Conservation (phyloP, 2,888 invertebrate genomes). For the Agrochola litura region DNA sequence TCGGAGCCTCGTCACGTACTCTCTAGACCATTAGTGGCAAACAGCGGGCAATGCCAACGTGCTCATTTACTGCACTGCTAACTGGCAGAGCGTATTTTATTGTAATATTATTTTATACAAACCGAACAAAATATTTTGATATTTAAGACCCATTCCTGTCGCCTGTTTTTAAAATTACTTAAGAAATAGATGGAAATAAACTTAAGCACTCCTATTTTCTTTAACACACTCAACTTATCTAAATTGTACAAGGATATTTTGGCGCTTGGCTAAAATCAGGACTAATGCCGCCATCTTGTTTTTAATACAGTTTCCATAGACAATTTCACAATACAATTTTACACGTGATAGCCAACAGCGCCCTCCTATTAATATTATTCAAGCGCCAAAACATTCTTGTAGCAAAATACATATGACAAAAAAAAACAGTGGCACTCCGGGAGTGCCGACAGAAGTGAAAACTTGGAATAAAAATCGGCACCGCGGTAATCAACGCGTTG, state of each 20-base stretch:
- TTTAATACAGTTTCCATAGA: not conserved
- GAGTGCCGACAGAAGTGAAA: too few relatives aligned
- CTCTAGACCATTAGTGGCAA: constrained; percentile 73
- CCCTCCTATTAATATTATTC: too few relatives aligned
- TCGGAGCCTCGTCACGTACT: constrained; percentile 69
- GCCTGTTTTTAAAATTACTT: not conserved
- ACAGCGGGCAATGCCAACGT: constrained; percentile 65
- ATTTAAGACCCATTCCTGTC: not conserved
- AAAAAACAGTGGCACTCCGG: too few relatives aligned
- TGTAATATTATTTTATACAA: constrained; percentile 13
- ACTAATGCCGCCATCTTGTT: not conserved
- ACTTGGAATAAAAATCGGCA: too few relatives aligned
- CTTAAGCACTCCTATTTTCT: not conserved
- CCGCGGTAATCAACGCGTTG: too few relatives aligned
- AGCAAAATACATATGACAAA: too few relatives aligned
- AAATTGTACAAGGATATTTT: not conserved
- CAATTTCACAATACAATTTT: too few relatives aligned
- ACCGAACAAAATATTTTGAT: not conserved
- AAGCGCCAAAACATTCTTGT: too few relatives aligned
- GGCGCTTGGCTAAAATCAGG: not conserved
- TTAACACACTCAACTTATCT: not conserved
- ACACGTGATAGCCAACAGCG: too few relatives aligned
- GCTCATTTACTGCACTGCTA: constrained; percentile 67
- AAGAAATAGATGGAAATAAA: not conserved
- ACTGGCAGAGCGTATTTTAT: constrained; percentile 45